Percentiles rank a stretch among this genome's conserved stretches.
Conservation (phyloP, 2,797 vertebrate species). For the Corythornis leucogaster region DNA sequence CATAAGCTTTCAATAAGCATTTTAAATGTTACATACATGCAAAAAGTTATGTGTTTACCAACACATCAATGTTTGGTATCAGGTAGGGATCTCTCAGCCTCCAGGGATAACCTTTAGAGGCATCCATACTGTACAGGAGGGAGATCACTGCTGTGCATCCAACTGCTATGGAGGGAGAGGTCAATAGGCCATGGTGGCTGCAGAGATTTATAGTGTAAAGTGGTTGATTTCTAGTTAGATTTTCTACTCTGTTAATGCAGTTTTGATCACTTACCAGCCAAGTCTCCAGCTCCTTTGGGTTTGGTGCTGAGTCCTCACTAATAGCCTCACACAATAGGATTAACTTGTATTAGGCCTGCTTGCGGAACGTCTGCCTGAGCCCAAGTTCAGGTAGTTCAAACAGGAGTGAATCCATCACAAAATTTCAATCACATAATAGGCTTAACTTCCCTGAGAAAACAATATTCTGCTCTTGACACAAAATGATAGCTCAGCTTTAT, state of each 20-base stretch:
- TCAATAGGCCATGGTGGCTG: background rate
- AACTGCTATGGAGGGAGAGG: background rate
- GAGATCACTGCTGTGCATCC: background rate
- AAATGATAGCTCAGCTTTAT: background rate
- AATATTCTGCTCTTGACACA: background rate
- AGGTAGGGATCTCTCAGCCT: background rate
- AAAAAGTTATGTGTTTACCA: background rate
- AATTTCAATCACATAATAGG: background rate
- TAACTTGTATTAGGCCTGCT: background rate
- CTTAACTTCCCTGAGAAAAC: background rate
- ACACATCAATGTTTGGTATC: background rate
- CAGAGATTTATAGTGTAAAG: background rate
- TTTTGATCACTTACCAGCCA: background rate
- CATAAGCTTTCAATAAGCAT: accelerated
- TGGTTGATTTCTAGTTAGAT: background rate
- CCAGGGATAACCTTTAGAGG: no score
- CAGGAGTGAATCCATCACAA: background rate
- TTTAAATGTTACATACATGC: background rate
- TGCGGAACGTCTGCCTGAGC: background rate
- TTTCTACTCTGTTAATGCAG: background rate
- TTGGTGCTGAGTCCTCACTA: background rate
- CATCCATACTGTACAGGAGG: background rate
- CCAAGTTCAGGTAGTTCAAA: background rate
- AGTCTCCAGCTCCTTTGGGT: background rate
- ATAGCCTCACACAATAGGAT: accelerated